phyloP scores from a whole-genome alignment of 2,888 invertebrate genomes.

The Pogonocherus hispidulus region DNA sequence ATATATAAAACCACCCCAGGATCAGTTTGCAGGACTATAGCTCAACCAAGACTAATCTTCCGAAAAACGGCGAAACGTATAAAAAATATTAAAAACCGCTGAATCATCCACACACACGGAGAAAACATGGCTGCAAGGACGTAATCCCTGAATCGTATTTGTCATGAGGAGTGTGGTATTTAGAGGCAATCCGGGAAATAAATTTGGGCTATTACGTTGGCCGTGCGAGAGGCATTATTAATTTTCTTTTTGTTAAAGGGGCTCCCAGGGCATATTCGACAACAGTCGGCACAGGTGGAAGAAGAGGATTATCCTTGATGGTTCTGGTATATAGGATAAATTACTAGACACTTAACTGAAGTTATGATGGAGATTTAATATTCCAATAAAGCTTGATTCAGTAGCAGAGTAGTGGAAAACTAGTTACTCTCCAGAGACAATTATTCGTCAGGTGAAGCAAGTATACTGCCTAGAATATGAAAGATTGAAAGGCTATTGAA shows the following conservation, averaged over 20 bases:
- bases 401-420: no score
- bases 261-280: neutral
- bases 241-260: conserved; percentile 26
- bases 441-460: no score
- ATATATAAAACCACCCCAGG: neutral
- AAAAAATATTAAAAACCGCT: conserved; percentile 24
- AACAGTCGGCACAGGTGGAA: neutral
- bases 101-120: conserved; percentile 16
- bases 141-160: conserved; percentile 18
- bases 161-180: conserved; percentile 22
- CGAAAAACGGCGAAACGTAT: conserved; percentile 19
- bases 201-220: conserved; percentile 18
- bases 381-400: no score
- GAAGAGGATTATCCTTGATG: neutral
- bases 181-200: conserved; percentile 15
- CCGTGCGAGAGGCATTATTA: conserved; percentile 23
- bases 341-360: neutral
- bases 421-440: no score
- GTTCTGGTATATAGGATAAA: neutral
- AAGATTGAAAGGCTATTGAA: no score
- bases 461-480: no score
- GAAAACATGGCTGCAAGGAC: neutral
- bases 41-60: neutral
- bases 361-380: no score
- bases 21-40: neutral